phyloP scores from a whole-genome alignment of 2,888 invertebrate species.

The Anthoptus insignis region DNA sequence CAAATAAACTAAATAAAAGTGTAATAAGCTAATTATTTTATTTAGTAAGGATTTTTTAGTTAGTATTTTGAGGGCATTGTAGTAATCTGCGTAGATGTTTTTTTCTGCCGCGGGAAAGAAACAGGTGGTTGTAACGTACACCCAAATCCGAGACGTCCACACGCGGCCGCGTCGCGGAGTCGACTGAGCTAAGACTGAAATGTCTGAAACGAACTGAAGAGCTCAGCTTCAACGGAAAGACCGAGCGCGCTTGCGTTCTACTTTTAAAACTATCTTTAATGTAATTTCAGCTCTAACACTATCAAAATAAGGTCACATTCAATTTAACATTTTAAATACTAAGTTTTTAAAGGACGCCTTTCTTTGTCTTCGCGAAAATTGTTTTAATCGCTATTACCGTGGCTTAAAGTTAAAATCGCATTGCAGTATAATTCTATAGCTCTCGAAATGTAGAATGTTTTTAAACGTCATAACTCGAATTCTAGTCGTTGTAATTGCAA shows the following conservation, averaged over 20 bases:
- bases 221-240: not conserved
- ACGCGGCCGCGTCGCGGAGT: not conserved
- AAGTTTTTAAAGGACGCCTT: slow-evolving; percentile 22
- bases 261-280: not conserved
- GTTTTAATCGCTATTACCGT: slow-evolving; percentile 1
- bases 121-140: slow-evolving; percentile 5
- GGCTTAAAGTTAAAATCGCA: not conserved
- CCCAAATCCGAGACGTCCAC: not conserved
- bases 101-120: slow-evolving; percentile 8
- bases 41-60: not conserved
- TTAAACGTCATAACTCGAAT: not conserved
- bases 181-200: not conserved
- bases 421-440: not conserved
- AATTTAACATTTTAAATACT: not conserved
- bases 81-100: not conserved
- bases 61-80: not conserved
- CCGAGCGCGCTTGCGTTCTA: slow-evolving; percentile 5
- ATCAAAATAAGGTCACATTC: not conserved
- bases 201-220: not conserved
- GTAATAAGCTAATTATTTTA: not conserved
- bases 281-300: not conserved
- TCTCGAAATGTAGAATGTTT: not conserved
- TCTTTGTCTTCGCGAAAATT: not conserved
- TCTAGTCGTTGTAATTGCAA: not conserved
- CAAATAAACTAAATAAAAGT: not conserved